These are phyloP conservation scores for Drosophila niveifrons DNA, from an alignment of 2,888 invertebrate genomes.

Conservation along the genomic window DNA sequence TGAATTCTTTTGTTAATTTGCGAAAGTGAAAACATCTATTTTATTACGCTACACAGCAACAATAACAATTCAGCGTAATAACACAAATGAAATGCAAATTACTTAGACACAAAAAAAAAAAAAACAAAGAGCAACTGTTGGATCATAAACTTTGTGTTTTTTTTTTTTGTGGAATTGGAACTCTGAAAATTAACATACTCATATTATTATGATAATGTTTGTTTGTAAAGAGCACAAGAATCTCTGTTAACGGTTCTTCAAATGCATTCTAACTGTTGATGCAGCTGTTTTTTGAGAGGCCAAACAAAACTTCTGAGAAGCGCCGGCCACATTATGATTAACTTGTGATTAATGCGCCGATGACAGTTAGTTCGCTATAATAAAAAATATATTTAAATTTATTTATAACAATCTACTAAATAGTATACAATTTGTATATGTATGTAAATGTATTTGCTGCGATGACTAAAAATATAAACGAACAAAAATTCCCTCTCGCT, in stretches of 20 bases:
- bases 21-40: conserved; percentile 77
- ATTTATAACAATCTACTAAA: conserved; percentile 2
- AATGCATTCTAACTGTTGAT: conserved; percentile 67
- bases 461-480: conserved; percentile 41
- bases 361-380: conserved; percentile 7
- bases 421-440: neutral
- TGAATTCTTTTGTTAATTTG: conserved; percentile 61
- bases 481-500: conserved; percentile 19
- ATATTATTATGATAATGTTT: conserved; percentile 27
- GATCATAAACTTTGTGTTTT: conserved; percentile 38
- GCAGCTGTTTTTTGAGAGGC: conserved; percentile 37
- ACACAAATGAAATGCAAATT: conserved; percentile 63
- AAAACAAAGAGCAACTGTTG: conserved; percentile 42
- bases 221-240: conserved; percentile 37
- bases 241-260: conserved; percentile 54
- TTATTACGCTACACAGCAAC: conserved; percentile 23
- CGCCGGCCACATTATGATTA: conserved; percentile 21
- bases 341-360: neutral
- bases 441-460: conserved; percentile 16
- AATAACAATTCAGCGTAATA: conserved; percentile 31
- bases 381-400: conserved; percentile 10
- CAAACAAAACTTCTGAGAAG: conserved; percentile 30
- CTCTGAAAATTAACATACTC: conserved; percentile 44
- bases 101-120: conserved; percentile 22
- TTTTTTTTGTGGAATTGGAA: conserved; percentile 5